A percentile compares a stretch with the other conserved stretches of the same genome.
These are phyloP conservation scores for Tenodera sinensis DNA, from an alignment of 2,888 invertebrate species.

Conservation along the genomic window DNA sequence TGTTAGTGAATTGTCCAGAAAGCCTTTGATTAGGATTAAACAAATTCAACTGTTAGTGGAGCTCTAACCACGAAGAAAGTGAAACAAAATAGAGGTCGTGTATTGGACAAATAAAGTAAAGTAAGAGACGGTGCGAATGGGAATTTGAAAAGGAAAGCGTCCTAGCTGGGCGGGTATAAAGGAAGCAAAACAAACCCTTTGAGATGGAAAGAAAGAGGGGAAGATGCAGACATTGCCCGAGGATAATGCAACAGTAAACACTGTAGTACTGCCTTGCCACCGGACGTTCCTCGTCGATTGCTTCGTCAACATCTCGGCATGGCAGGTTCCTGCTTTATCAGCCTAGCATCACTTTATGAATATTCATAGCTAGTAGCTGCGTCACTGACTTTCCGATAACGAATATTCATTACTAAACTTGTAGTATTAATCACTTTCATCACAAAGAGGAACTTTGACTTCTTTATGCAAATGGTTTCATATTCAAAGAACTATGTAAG, in stretches of 20 bases:
- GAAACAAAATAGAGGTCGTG: background rate
- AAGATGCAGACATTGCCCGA: background rate
- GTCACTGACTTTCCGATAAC: background rate
- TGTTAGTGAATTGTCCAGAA: too few relatives aligned
- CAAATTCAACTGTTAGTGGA: too few relatives aligned
- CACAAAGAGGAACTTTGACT: too few relatives aligned
- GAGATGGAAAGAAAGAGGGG: background rate
- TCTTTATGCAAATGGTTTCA: too few relatives aligned
- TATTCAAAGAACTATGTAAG: too few relatives aligned
- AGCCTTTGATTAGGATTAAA: too few relatives aligned
- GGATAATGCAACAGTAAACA: background rate
- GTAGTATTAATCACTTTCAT: background rate
- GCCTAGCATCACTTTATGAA: background rate
- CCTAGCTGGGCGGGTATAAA: background rate
- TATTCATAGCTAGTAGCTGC: background rate
- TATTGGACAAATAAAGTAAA: background rate
- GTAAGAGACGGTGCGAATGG: background rate
- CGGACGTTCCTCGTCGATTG: background rate
- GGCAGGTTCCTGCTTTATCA: background rate
- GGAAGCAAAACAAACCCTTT: background rate
- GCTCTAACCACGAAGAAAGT: too few relatives aligned
- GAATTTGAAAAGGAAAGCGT: background rate
- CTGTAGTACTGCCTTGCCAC: background rate
- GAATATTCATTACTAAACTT: background rate
- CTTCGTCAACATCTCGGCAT: background rate